Evolutionary conservation across 2,888 invertebrate species (phyloP).

Genomic region (Griposia aprilina): DNA sequence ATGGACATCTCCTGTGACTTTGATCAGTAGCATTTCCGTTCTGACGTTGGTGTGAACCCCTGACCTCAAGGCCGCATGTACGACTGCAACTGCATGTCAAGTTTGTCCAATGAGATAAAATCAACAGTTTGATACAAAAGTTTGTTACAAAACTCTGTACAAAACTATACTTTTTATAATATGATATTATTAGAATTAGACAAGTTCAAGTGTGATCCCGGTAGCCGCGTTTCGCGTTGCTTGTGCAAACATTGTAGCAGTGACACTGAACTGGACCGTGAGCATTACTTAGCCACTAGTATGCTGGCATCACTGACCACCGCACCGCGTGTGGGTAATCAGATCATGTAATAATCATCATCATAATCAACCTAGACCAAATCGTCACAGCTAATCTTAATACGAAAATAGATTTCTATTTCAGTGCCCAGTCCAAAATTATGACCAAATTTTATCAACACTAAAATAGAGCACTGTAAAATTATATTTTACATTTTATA

Average conservation of each 20-base stretch:
- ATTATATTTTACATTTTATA: conserved; percentile 73
- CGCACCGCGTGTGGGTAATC: conserved; percentile 49
- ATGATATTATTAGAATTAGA: conserved; percentile 19
- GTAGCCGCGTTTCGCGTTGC: neutral
- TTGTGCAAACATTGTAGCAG: conserved; percentile 6
- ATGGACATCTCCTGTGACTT: neutral
- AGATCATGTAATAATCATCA: too few species aligned
- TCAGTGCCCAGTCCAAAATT: conserved; percentile 60
- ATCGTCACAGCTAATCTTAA: conserved; percentile 59
- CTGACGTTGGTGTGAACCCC: neutral
- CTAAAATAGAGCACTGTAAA: conserved; percentile 71
- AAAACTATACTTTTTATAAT: conserved; percentile 32
- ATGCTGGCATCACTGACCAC: conserved; percentile 57
- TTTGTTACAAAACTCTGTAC: conserved; percentile 26
- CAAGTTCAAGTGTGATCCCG: conserved; percentile 23
- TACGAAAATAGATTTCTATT: conserved; percentile 68
- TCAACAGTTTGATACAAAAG: conserved; percentile 13
- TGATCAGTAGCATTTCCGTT: neutral
- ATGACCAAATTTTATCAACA: conserved; percentile 60
- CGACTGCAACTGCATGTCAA: neutral
- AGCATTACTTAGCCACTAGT: conserved; percentile 32
- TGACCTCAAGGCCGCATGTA: neutral
- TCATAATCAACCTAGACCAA: conserved; percentile 63
- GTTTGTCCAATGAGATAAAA: conserved; percentile 7
- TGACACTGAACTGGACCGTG: conserved; percentile 19